These are phyloP conservation scores for Sturnira hondurensis DNA, from an alignment of 2,113 vertebrate species.

Conservation along the genomic window DNA sequence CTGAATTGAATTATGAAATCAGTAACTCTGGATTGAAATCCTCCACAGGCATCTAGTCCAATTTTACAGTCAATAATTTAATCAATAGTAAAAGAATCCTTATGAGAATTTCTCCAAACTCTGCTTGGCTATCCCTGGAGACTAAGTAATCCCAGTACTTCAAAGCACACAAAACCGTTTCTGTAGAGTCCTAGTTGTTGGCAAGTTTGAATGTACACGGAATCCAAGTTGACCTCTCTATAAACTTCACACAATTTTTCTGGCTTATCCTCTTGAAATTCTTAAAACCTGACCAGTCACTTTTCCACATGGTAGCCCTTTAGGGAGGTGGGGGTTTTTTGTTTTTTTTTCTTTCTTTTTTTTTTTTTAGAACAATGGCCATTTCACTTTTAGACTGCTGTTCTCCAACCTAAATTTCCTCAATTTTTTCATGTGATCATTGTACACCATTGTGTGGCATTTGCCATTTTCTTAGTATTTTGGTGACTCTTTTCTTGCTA, in stretches of 20 bases:
- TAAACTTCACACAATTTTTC: not conserved
- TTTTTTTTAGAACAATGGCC: not conserved
- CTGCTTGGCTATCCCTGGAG: not conserved
- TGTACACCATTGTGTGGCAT: not conserved
- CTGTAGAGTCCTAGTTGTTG: not conserved
- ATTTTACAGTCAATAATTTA: not conserved
- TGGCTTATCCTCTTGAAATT: not conserved
- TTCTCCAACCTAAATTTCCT: not conserved
- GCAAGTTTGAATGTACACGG: not conserved
- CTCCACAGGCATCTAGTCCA: not conserved
- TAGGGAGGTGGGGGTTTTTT: too few relatives aligned
- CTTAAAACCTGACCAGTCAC: not conserved
- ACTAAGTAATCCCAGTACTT: not conserved
- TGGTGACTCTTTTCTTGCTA: not conserved
- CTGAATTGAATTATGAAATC: not conserved
- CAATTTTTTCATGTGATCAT: not conserved
- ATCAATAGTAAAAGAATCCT: not conserved
- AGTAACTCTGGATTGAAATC: not conserved
- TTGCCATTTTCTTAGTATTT: not conserved
- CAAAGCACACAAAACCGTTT: not conserved
- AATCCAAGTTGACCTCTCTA: not conserved
- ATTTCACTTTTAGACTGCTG: not conserved
- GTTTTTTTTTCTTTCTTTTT: not conserved
- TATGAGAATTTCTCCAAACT: not conserved
- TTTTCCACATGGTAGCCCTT: not conserved